Evolutionary conservation across 2,888 invertebrate species (phyloP), one percentile per base, ranked within the genome.

Genomic region (Stramonita haemastoma): DNA sequence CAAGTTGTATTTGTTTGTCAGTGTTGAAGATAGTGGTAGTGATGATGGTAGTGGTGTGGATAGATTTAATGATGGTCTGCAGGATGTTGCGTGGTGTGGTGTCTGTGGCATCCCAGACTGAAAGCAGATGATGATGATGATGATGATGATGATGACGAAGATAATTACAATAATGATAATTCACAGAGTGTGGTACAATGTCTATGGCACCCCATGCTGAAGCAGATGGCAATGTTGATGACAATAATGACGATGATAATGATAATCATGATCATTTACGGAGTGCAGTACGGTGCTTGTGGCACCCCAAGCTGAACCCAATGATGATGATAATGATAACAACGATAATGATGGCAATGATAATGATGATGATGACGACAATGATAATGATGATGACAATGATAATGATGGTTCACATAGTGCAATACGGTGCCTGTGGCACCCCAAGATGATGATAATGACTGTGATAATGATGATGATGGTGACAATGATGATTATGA

Each of bases 121-220:
- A 46, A 46, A 46, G 66, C 5, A 73, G 79, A 13, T 73, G 70
- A 73, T 87, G 11, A 73, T 70, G 84, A 26, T 84, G 56, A 29
- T 79, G 79, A 46, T 8, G 8, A 46, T 46, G 15, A 36, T 8
- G 36, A 83, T 34, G n/a, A 34, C 34, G 81, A 19, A 15, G 19
- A 36, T 81, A 83, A 87, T 83, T 92, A n/a, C 36, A n/a, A 34
- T 81, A 36, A 19, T 32, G 19, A 36, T 81, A 83, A 87, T 83
- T 92, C 93, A 22, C 93, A 96, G 95, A 96, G 96, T 92, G 97
- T 98, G 0, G 98, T 99, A 0, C 98, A 98, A 95, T 97, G 98
- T 0, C 96, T 98, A 0, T 99, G 99, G 99, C 99, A 99, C 96
- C 98, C 99, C 0, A 98, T 98, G 95, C 96, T 99, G n/a, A 99